Evolutionary conservation across 2,888 invertebrate species (phyloP).

Genomic region (Andrena haemorrhoa): DNA sequence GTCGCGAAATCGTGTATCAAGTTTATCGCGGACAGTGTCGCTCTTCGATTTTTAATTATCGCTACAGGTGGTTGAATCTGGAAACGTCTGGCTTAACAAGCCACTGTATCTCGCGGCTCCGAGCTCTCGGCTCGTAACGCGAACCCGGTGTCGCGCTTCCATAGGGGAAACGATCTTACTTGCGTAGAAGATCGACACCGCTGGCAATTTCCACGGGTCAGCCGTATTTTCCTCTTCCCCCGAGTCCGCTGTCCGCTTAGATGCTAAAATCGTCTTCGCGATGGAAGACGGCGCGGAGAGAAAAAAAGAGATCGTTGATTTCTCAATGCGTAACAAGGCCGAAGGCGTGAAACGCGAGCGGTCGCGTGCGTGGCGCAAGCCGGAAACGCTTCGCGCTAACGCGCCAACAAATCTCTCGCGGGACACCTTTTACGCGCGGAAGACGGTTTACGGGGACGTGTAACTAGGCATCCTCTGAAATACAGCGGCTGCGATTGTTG

Average conservation of each 20-base stretch:
- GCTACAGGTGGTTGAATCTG: no score
- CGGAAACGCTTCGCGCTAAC: slow-evolving; percentile 66
- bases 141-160: no score
- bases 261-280: no score
- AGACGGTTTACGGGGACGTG: slow-evolving; percentile 50
- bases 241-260: neutral
- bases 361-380: slow-evolving; percentile 51
- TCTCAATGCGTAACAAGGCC: slow-evolving; percentile 59
- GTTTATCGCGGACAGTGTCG: neutral
- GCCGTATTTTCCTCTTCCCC: neutral
- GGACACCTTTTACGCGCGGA: slow-evolving; percentile 62
- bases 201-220: neutral
- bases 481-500: slow-evolving; percentile 43
- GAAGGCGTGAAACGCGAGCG: slow-evolving; percentile 55
- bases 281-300: neutral
- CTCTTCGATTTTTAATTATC: neutral
- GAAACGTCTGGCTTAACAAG: neutral
- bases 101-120: no score
- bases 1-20: neutral
- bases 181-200: neutral
- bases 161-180: neutral
- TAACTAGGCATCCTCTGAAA: slow-evolving; percentile 60
- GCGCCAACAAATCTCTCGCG: slow-evolving; percentile 64
- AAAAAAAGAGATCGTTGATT: slow-evolving; percentile 37
- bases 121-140: no score